A percentile compares a stretch with the other conserved stretches of the same genome.
These are phyloP conservation scores for Odontamblyopus lacepedii DNA, from an alignment of 2,797 vertebrate genomes.

Conservation along the genomic window DNA sequence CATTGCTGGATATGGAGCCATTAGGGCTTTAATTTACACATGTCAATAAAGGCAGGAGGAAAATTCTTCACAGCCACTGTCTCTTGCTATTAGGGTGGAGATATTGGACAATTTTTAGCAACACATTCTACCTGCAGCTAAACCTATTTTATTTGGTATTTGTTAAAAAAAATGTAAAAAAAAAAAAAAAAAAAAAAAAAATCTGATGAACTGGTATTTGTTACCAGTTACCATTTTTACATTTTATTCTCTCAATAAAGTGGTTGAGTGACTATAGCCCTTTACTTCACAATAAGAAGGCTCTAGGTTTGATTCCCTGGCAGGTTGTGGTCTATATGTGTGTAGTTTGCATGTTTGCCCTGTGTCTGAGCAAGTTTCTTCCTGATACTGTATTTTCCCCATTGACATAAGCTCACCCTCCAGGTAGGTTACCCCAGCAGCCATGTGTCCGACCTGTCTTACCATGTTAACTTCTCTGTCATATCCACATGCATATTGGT, in stretches of 20 bases:
- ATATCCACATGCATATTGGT: neutral
- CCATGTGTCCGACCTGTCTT: neutral
- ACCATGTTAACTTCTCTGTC: neutral
- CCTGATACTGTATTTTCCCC: neutral
- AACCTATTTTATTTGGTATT: neutral
- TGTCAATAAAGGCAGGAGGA: constrained; percentile 29
- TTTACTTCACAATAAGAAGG: too few relatives aligned
- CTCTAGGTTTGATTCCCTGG: too few relatives aligned
- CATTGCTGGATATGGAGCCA: constrained; percentile 37
- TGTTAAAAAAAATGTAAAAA: neutral
- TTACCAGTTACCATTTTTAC: too few relatives aligned
- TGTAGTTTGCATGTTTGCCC: neutral
- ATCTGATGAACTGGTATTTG: neutral
- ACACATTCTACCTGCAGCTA: neutral
- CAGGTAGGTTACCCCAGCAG: neutral
- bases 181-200: neutral
- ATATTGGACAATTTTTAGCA: neutral
- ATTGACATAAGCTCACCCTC: neutral
- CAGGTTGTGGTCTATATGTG: too few relatives aligned
- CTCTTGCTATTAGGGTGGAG: constrained; percentile 2
- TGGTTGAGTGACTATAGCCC: neutral
- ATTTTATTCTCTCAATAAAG: neutral
- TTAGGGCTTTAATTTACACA: constrained; percentile 30
- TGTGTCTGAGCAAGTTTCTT: neutral
- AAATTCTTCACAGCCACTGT: constrained; percentile 17